These are phyloP conservation scores for Sceloporus undulatus DNA, from an alignment of 2,113 vertebrate genomes.

Conservation along the genomic window DNA sequence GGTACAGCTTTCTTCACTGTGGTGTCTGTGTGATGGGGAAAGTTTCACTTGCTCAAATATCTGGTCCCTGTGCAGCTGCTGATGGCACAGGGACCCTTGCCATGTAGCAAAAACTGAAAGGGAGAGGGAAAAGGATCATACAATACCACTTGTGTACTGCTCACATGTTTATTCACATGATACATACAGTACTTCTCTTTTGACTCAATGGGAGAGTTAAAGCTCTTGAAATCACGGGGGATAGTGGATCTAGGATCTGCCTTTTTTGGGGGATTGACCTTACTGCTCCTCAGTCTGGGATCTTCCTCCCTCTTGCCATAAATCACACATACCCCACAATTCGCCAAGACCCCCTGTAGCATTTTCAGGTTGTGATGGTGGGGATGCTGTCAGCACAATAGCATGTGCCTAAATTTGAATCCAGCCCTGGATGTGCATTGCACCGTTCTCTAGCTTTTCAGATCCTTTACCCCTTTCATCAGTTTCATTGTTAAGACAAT, in stretches of 20 bases:
- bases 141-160: not conserved
- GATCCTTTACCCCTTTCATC: not conserved
- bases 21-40: not conserved
- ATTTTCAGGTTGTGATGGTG: not conserved
- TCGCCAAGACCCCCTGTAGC: not conserved
- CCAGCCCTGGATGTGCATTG: not conserved
- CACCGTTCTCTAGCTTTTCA: not conserved
- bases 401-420: not conserved
- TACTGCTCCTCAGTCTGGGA: not conserved
- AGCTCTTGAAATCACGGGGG: not conserved
- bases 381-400: not conserved
- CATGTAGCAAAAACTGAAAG: not conserved
- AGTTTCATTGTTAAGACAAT: not conserved
- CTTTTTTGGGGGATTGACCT: not conserved
- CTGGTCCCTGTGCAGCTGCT: not conserved
- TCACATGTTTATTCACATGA: not conserved
- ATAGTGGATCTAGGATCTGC: not conserved
- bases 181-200: not conserved
- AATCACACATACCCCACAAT: not conserved
- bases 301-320: not conserved
- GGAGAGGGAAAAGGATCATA: not conserved
- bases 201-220: not conserved
- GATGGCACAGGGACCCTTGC: not conserved
- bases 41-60: not conserved
- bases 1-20: not conserved